Conservation (phyloP, 64 coral and sea anemone genomes). For the Platygyra sinensis region DNA sequence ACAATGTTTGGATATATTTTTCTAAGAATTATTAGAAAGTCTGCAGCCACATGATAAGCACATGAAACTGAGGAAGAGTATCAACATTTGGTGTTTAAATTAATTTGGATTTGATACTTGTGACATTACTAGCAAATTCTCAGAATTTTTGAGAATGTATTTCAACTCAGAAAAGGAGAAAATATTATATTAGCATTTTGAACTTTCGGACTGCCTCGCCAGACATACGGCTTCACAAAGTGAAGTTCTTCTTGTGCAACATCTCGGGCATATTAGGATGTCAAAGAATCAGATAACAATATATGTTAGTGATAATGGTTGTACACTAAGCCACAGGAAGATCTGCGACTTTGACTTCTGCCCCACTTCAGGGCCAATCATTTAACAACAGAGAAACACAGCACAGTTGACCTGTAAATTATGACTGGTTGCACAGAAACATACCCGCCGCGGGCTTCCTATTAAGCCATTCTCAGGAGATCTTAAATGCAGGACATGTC, state of each 20-base stretch:
- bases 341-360: constrained; percentile 21
- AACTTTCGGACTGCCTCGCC: too few relatives aligned
- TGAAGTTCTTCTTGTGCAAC: too few relatives aligned
- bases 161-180: too few relatives aligned
- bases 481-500: background rate
- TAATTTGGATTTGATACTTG: background rate
- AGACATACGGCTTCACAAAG: too few relatives aligned
- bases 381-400: background rate
- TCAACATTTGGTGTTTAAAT: background rate
- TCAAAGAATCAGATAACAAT: background rate
- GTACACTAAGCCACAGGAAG: background rate
- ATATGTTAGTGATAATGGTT: background rate
- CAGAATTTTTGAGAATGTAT: background rate
- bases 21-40: background rate
- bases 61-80: background rate
- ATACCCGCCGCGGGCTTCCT: background rate
- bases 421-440: background rate
- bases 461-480: background rate
- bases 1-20: background rate
- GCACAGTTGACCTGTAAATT: background rate
- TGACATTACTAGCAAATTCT: background rate
- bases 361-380: background rate
- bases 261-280: too few relatives aligned
- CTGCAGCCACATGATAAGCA: background rate
- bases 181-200: too few relatives aligned